Base-by-base conservation (phyloP, 2,113 vertebrate genomes). In the Saccopteryx bilineata region DNA sequence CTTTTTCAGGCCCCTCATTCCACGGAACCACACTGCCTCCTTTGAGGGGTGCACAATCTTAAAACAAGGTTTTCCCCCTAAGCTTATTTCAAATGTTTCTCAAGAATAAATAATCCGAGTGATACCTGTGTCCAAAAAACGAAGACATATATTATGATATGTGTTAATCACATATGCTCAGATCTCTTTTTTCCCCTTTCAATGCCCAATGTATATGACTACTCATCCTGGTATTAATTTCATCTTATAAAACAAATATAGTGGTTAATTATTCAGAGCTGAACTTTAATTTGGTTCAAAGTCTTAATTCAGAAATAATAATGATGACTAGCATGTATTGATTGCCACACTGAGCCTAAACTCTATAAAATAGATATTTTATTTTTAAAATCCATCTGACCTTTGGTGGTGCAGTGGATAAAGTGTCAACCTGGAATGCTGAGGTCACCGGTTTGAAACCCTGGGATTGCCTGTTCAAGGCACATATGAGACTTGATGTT, bases 231-330 rank as follows among this genome's bases (percentile, higher is more conserved):
- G 2, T 68, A 46, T 81, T 87, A 80, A 61, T 72, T 85, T 90
- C 21, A 74, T 15, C 56, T 12, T 52, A 1, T 78, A 46, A 96
- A 87, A 72, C 28, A 79, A 61, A 93, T 60, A 24, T 5, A 71
- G 50, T 87, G 19, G 39, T 80, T 93, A 83, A 48, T 90, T 87
- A 68, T 81, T 79, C 33, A 60, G 39, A 80, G 13, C n/a, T 90
- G 23, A 23, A 81, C 46, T 39, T 80, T 84, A 14, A 86, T 68
- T 95, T 79, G 48, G 26, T 65, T 48, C 11, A 56, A 88, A 90
- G 23, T 94, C 58, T 84, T 84, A 50, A 81, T 89, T 94, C 66
- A 81, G 28, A 68, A 31, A 87, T 83, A 90, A 86, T 83, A 72
- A 46, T 90, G 26, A 91, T 66, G 28, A 17, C 48, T 87, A 31